Evolutionary conservation across 2,113 vertebrate species (phyloP), one percentile per base, ranked within the genome.

Genomic region (Scalopus aquaticus): DNA sequence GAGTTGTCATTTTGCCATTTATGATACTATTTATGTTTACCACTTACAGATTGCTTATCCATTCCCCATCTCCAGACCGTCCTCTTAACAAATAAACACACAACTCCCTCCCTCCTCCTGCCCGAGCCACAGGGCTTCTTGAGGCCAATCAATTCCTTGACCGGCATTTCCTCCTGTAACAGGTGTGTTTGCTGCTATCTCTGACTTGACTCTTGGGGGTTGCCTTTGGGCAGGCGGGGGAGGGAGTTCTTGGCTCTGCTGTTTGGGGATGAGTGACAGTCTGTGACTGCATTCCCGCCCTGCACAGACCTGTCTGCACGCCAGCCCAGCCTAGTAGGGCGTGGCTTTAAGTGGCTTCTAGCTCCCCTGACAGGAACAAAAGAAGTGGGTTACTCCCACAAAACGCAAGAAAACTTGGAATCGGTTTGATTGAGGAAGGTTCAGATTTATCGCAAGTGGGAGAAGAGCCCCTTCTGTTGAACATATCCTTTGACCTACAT

Each of bases 341-440:
- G 60, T 94, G 93, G 91, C 76, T 95, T 72, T 83, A 72, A 91
- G 93, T 87, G 96, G 37, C 83, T 95, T 96, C 91, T 84, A 76
- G 60, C 70, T 93, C 72, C 74, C 79, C 70, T 58, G 88, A 88
- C 56, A 90, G 56, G 60, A 96, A 94, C 96, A 91, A 95, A 97
- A 95, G 87, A 87, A 94, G 91, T 56, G 39, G 69, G 76, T 65
- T 69, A 74, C 88, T 88, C 39, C 76, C 88, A 62, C 30, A 42
- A 78, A 72, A 16, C 74, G 35, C 82, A 42, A 87, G 62, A 77
- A 88, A 96, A 74, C 30, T 78, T 54, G 51, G 67, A 78, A 49
- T 82, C 5, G 19, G 6, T 78, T 77, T 81, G 28, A 62, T 39
- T 76, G 69, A 88, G 62, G 69, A 90, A 91, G 37, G 30, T 15